Evolutionary conservation across 1,140 invertebrate species (phyloP).

Genomic region (Formica selysi): DNA sequence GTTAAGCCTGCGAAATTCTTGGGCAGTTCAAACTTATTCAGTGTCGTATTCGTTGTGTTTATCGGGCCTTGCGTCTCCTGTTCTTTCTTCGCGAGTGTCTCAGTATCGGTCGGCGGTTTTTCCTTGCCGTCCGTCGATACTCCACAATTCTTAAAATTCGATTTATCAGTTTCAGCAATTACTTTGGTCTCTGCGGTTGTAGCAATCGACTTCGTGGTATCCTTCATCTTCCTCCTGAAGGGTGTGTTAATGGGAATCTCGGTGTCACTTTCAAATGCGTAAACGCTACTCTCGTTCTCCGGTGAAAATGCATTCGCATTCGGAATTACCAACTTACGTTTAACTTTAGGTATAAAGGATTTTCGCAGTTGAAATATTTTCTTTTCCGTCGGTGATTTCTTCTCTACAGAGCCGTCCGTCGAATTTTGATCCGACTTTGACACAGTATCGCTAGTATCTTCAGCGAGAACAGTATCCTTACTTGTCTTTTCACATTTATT

Average conservation of each 20-base stretch:
- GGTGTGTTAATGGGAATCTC: constrained; percentile 87
- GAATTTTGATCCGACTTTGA: constrained; percentile 70
- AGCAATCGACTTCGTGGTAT: constrained; percentile 40
- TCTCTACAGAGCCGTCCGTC: constrained; percentile 75
- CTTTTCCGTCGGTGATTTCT: constrained; percentile 82
- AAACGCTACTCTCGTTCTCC: constrained; percentile 90
- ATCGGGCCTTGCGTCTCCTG: constrained; percentile 15
- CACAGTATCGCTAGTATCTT: constrained; percentile 73
- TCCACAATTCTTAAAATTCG: constrained; percentile 15
- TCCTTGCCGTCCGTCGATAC: not conserved
- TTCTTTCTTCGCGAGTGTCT: not conserved
- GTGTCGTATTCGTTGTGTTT: constrained; percentile 26
- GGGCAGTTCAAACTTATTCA: constrained; percentile 81
- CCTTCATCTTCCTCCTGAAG: constrained; percentile 86
- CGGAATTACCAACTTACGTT: constrained; percentile 82
- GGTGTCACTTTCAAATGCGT: constrained; percentile 90
- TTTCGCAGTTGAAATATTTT: constrained; percentile 87
- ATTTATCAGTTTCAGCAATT: constrained; percentile 20
- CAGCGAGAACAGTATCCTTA: constrained; percentile 71
- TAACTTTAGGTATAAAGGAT: constrained; percentile 87
- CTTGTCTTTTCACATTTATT: constrained; percentile 64
- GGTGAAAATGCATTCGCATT: constrained; percentile 89
- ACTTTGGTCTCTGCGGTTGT: constrained; percentile 7
- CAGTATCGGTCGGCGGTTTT: not conserved
- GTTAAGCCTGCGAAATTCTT: constrained; percentile 82